Evolutionary conservation across 2,113 vertebrate genomes (phyloP), one percentile per base, ranked within the genome.

Genomic region (Glaucomys volans): DNA sequence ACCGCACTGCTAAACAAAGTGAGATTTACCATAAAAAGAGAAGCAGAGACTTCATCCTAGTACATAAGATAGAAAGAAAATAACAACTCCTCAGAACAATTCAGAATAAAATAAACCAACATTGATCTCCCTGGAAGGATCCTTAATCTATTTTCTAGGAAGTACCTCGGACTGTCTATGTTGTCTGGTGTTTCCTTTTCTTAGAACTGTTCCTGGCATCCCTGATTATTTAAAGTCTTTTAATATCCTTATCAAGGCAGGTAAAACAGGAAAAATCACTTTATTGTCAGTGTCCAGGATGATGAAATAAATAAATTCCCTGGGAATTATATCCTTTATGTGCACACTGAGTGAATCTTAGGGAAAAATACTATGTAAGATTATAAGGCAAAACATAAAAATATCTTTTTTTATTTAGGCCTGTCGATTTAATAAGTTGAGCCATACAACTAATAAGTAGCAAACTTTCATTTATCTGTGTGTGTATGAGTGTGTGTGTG

Each of bases 361-460:
- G 72, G 42, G 75, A 77, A 52, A 59, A 92, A 37, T 64, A 90
- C 35, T 28, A 18, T 35, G 20, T 18, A 81, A 94, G 75, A 52
- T 75, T 95, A 79, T 96, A 13, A 72, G 42, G 54, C 67, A 95
- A 97, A 85, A 5, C n/a, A 74, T 1, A 94, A 84, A 86, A 86
- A 87, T 77, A 1, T 82, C 74, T 79, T 17, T 50, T 85, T 71
- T 32, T 86, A 47, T 84, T 64, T 50, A 95, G 59, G 8, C 32
- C 71, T 72, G 0, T 69, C 66, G 54, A 10, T 64, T 91, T 93
- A 93, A 84, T 62, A 85, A 87, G 40, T 37, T 80, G 2, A 59
- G 12, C 0, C 0, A 88, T 50, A 80, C 77, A 59, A 40, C 16
- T 75, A 6, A 42, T 64, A 42, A 85, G 11, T 14, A 75, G 35